Percentiles rank a stretch among this genome's conserved stretches.
Evolutionary conservation across 1,140 invertebrate genomes (phyloP).

Genomic region (Ceratosolen fusciceps): DNA sequence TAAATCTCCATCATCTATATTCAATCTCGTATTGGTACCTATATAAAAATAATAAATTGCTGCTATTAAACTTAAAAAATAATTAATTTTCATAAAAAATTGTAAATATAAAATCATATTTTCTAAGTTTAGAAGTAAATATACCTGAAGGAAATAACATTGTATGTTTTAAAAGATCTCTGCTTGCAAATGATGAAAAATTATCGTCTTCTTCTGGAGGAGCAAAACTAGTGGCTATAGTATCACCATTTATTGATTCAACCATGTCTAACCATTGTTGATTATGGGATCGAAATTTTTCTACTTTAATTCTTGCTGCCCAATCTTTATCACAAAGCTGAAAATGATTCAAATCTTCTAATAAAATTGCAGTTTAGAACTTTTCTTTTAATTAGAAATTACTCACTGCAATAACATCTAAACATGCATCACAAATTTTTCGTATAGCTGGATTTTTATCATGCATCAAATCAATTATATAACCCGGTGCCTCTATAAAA

Average conservation of each 20-base stretch:
- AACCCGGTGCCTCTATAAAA: conserved; percentile 87
- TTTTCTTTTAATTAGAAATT: conserved; percentile 24
- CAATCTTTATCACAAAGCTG: conserved; percentile 85
- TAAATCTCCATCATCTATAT: conserved; percentile 68
- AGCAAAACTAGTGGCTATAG: conserved; percentile 69
- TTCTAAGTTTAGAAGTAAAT: no score
- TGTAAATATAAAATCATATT: no score
- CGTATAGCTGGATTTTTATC: conserved; percentile 95
- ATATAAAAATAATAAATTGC: conserved; percentile 25
- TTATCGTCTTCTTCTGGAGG: conserved; percentile 71
- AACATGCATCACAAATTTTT: conserved; percentile 91
- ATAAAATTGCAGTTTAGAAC: not conserved
- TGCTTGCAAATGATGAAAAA: conserved; percentile 80
- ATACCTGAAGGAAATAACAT: conserved; percentile 77
- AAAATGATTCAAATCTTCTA: conserved; percentile 4
- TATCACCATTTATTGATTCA: conserved; percentile 75
- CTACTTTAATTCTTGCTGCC: conserved; percentile 92
- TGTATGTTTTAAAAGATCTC: conserved; percentile 80
- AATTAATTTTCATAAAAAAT: no score
- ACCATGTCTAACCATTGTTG: conserved; percentile 98
- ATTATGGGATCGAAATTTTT: conserved; percentile 97
- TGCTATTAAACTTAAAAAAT: conserved; percentile 35
- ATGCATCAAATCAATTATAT: conserved; percentile 97
- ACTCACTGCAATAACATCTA: conserved; percentile 90
- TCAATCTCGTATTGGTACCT: conserved; percentile 67